Base-by-base conservation (phyloP, 2,888 invertebrate genomes). In the Phorcus lineatus region DNA sequence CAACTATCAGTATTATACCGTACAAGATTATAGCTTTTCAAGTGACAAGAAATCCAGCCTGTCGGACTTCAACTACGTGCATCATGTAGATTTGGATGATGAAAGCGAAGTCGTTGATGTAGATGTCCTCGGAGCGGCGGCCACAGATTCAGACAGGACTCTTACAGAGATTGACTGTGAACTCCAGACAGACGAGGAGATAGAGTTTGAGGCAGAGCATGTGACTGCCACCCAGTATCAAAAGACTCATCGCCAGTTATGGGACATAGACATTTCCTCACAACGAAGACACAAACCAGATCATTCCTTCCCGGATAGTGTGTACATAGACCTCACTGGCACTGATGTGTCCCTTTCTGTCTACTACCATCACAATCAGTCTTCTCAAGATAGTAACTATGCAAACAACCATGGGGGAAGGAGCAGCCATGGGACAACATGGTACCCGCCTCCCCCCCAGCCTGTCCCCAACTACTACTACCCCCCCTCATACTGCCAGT, bases 241-340 rank as follows among this genome's bases (percentile, higher is more conserved):
- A 28, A 77, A 79, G n/a, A 24, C 75, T 2, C 77, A 80, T 24
- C 83, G 85, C 7, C 91, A 90, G 82, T 82, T 90, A 52, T 80
- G 89, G 80, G 91, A 90, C 74, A 89, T 89, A 77, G 89, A 88
- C 47, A 86, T 89, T 53, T 86, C 87, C 6, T 85, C 86, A 70
- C 74, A 81, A 17, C 82, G 84, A 74, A 84, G 86, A 55, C 80
- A 81, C 31, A 84, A 84, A 36, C 79, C 81, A 52, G 85, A 82
- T 77, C 84, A 87, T 31, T 77, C 80, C 7, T 86, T 81, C 79
- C 77, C 86, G 6, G 88, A 91, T 77, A 86, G 87, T 76, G 90
- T 92, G 7, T 92, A 88, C 83, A 87, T 92, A 47, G 92, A 92
- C 84, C 84, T 92, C 66, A 91, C 91, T 0, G 91, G 90, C 78